These are phyloP conservation scores for Aphis gossypii DNA, from an alignment of 1,140 invertebrate species.

Conservation along the genomic window DNA sequence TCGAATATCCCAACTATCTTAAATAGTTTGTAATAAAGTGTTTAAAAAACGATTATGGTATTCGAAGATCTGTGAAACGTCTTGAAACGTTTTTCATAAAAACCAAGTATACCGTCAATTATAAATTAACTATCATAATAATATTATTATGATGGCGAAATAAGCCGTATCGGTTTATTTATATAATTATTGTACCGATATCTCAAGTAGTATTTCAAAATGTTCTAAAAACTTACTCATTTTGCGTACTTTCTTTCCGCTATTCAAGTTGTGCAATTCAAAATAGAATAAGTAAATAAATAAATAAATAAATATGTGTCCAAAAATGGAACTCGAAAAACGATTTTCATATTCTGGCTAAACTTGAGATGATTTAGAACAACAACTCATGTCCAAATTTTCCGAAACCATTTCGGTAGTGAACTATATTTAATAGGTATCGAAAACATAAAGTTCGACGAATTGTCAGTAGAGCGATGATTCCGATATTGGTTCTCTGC, in stretches of 20 bases:
- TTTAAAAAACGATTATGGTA: background rate
- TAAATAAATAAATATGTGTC: background rate
- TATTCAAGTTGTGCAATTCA: background rate
- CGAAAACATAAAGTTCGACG: conserved; percentile 28
- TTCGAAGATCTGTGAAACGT: background rate
- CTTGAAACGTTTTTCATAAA: background rate
- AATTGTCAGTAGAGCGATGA: background rate
- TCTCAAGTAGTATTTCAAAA: background rate
- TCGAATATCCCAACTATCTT: too few species aligned
- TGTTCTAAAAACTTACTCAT: background rate
- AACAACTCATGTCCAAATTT: background rate
- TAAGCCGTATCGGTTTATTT: background rate
- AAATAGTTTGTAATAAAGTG: background rate
- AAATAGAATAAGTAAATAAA: conserved; percentile 28
- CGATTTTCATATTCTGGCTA: background rate
- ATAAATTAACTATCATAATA: background rate
- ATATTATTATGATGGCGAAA: background rate
- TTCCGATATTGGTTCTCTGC: background rate
- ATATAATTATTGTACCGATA: background rate
- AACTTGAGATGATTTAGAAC: background rate
- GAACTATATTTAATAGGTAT: background rate
- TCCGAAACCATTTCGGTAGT: background rate
- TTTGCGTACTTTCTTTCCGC: background rate
- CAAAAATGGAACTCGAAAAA: background rate
- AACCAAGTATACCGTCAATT: background rate